phyloP scores from a whole-genome alignment of 2,797 vertebrate species.

The Chloroceryle inda region DNA sequence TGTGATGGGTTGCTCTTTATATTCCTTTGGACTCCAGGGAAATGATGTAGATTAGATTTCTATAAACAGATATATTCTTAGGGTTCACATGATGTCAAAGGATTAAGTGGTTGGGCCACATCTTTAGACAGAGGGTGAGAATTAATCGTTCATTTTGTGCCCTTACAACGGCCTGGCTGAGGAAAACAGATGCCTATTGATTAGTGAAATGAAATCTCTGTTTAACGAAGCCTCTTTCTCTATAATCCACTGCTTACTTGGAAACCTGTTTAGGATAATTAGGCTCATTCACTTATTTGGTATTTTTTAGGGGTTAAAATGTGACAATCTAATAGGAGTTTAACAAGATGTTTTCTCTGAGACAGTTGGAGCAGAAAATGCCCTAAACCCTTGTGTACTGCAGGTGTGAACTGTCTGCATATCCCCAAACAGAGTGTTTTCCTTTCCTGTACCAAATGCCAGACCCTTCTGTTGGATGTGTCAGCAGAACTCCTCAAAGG shows the following conservation, averaged over 20 bases:
- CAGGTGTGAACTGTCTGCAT: background rate
- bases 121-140: background rate
- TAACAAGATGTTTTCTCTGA: background rate
- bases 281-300: background rate
- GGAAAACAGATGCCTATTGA: background rate
- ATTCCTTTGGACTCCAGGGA: background rate
- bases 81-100: background rate
- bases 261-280: background rate
- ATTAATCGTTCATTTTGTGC: background rate
- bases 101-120: background rate
- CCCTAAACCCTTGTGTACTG: background rate
- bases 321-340: background rate
- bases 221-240: background rate
- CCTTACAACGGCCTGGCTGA: background rate
- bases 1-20: background rate
- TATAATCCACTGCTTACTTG: background rate
- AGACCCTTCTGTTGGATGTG: background rate
- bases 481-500: background rate
- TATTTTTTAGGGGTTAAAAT: background rate
- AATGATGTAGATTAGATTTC: background rate
- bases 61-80: background rate
- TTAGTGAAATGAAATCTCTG: background rate
- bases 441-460: background rate
- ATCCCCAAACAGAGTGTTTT: background rate
- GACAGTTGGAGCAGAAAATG: background rate